Conservation (phyloP, 2,797 vertebrate species). For the Coreius guichenoti region DNA sequence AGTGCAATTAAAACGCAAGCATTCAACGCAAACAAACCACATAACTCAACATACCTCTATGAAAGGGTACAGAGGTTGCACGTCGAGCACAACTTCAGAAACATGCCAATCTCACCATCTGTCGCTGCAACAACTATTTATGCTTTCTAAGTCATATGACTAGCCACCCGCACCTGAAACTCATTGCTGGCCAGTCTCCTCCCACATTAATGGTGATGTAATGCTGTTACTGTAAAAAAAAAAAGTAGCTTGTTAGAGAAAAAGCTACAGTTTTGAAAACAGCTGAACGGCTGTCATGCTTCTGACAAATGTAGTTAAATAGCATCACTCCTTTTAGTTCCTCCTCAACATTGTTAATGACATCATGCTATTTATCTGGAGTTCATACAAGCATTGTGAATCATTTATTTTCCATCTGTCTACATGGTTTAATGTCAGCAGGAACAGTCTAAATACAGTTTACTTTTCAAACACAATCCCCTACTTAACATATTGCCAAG, state of each 20-base stretch:
- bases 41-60: no score
- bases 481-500: neutral
- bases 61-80: no score
- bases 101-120: no score
- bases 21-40: no score
- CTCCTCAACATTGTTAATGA: conserved; percentile 1
- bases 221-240: neutral
- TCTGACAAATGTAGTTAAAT: conserved; percentile 7
- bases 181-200: no score
- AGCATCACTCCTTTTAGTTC: neutral
- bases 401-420: neutral
- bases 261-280: neutral
- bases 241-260: neutral
- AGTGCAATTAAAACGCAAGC: no score
- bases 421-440: neutral
- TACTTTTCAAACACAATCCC: conserved; percentile 1
- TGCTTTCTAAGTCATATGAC: no score
- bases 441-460: conserved; percentile 1
- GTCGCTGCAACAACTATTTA: no score
- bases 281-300: neutral
- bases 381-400: neutral
- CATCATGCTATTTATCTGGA: neutral
- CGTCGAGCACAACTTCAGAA: no score
- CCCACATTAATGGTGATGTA: neutral
- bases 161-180: no score